phyloP scores from a whole-genome alignment of 1,140 invertebrate genomes.

The Drosophila repleta region DNA sequence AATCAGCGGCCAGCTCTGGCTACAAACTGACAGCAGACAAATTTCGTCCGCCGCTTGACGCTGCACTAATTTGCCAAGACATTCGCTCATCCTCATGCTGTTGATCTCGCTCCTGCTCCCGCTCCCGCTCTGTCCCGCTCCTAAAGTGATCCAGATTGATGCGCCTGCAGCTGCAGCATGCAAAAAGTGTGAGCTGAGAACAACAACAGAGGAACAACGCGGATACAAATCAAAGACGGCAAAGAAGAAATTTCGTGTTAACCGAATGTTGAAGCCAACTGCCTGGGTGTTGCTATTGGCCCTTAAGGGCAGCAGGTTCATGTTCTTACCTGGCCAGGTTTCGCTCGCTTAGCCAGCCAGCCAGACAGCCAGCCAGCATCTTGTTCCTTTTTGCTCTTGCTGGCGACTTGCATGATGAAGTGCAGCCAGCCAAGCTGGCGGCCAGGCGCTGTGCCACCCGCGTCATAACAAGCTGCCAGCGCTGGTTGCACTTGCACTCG shows the following conservation, averaged over 20 bases:
- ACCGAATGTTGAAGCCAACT: constrained; percentile 77
- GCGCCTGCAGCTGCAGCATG: constrained; percentile 63
- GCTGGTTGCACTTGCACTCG: constrained; percentile 2
- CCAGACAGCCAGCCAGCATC: too few relatives aligned
- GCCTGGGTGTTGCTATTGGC: constrained; percentile 59
- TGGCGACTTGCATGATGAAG: constrained; percentile 75
- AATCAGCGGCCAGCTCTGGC: constrained; percentile 67
- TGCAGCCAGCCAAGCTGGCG: constrained; percentile 51
- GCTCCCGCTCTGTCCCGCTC: constrained; percentile 13
- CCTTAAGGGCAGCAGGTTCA: constrained; percentile 53
- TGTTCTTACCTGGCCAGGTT: background rate
- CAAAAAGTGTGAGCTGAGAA: constrained; percentile 35
- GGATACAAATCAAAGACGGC: constrained; percentile 67
- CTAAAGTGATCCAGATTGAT: constrained; percentile 70
- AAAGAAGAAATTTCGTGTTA: constrained; percentile 70
- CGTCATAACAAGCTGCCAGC: constrained; percentile 48
- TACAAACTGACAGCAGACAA: constrained; percentile 79
- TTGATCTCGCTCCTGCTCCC: constrained; percentile 22
- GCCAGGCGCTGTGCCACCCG: constrained; percentile 48
- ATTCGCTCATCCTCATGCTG: constrained; percentile 72
- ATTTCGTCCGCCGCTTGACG: constrained; percentile 73
- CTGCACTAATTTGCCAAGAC: constrained; percentile 78
- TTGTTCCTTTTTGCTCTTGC: constrained; percentile 49
- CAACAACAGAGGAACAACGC: constrained; percentile 18
- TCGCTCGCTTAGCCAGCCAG: constrained; percentile 30